phyloP scores from a whole-genome alignment of 1,140 invertebrate species.

The Frieseomelitta varia region DNA sequence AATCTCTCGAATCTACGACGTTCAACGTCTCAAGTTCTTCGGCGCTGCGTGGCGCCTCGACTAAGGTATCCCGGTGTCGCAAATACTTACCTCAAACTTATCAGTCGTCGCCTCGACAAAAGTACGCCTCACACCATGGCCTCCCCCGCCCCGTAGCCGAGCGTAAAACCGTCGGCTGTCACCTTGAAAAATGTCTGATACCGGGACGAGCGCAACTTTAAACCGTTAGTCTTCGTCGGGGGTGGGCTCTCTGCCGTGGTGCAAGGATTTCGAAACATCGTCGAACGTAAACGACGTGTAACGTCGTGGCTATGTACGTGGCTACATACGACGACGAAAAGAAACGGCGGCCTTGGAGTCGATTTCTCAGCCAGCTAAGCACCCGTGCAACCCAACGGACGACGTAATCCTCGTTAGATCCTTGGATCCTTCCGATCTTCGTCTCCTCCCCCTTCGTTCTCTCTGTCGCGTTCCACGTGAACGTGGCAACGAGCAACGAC shows the following conservation, averaged over 20 bases:
- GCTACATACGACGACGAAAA: constrained; percentile 4
- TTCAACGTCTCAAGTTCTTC: neutral
- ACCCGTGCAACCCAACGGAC: constrained; percentile 47
- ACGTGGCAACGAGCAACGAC: no score
- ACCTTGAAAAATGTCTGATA: constrained; percentile 37
- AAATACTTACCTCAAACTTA: constrained; percentile 25
- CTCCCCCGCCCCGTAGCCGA: no score
- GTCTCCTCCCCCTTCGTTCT: no score
- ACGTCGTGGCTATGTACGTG: neutral
- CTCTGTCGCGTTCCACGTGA: no score
- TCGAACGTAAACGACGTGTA: neutral
- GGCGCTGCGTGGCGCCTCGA: neutral
- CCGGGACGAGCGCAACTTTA: constrained; percentile 4
- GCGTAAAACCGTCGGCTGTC: neutral
- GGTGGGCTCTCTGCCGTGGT: no score
- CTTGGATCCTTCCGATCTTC: constrained; percentile 35
- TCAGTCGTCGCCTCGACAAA: constrained; percentile 17
- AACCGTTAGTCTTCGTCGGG: constrained; percentile 42
- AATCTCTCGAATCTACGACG: neutral
- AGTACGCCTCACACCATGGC: neutral
- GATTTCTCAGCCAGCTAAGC: constrained; percentile 57
- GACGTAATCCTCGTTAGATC: constrained; percentile 64
- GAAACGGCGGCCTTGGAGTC: constrained; percentile 27
- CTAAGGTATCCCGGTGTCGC: neutral
- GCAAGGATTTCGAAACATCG: constrained; percentile 9